Base-by-base conservation (phyloP, 2,888 invertebrate genomes). In the Pseudococcus jackbeardsleyi region DNA sequence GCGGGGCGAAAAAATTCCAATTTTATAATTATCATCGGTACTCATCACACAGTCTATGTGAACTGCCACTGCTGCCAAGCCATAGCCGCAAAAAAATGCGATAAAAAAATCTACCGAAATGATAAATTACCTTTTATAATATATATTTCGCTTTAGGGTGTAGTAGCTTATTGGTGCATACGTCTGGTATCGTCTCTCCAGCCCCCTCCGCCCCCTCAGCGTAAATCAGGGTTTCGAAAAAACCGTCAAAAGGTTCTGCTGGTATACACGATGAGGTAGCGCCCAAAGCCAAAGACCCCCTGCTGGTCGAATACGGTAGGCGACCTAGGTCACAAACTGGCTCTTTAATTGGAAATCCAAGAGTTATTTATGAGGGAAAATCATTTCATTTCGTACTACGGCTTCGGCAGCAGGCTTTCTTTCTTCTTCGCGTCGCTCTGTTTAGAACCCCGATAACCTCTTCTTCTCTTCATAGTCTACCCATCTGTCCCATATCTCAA, bases 241-340 rank as follows among this genome's bases (percentile, higher is more conserved):
- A 87, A 87, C 87, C 87, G 87, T 87, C 87, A 87, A 79, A 87
- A 77, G 87, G 46, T 87, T 86, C 64, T 54, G 79, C 1, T 42
- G 11, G 22, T 22, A 22, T 9, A n/a, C 19, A 87, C 77, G 87
- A 54, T 72, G 50, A 87, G 87, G 87, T 87, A 87, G 87, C 87
- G 87, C 87, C 87, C 87, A 87, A 87, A 87, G 87, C 87, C 87
- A 87, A 87, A 72, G 87, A 87, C 87, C 87, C 87, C 87, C 87
- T 87, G 87, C 87, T 87, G 87, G 50, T 87, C 50, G 19, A 87
- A 87, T 87, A 87, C 87, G 87, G 87, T 87, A 87, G 87, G 87
- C 87, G 87, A 87, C 87, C 87, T 77, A 87, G 87, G 87, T 87
- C 87, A 87, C 72, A 64, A 87, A 87, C 77, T 77, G 26, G 87